phyloP scores from a whole-genome alignment of 2,888 invertebrate genomes.

The Eubasilissa splendida region DNA sequence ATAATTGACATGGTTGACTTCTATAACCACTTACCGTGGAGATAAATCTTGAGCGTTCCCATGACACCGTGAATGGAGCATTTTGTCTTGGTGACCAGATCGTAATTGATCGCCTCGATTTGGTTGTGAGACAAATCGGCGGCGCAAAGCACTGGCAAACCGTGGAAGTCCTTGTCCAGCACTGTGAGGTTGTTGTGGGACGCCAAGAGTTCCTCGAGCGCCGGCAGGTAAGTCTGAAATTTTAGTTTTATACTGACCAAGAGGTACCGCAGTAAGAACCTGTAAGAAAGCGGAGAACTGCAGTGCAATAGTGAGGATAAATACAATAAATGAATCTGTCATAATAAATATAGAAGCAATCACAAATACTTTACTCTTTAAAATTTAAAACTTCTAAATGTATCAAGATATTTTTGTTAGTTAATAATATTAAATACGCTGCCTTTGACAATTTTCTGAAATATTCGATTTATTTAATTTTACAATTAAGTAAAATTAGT shows the following conservation, averaged over 20 bases:
- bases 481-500: no score
- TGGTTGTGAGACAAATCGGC: conserved; percentile 86
- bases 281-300: no score
- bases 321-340: no score
- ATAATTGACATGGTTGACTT: not conserved
- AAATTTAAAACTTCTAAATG: no score
- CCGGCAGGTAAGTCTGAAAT: conserved; percentile 84
- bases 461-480: no score
- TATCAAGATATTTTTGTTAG: no score
- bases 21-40: conserved; percentile 77
- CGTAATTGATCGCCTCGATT: conserved; percentile 81
- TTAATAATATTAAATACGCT: no score
- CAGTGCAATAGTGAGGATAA: no score
- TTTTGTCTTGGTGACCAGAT: conserved; percentile 84
- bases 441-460: no score
- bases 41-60: conserved; percentile 82
- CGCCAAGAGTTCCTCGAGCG: conserved; percentile 82
- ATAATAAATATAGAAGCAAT: no score
- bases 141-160: conserved; percentile 84
- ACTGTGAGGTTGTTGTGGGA: conserved; percentile 84
- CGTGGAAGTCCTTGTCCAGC: conserved; percentile 87
- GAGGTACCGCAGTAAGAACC: no score
- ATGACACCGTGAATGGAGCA: conserved; percentile 87
- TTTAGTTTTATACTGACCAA: not conserved
- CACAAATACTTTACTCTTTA: no score